phyloP scores from a whole-genome alignment of 2,888 invertebrate genomes.

The Dryobotodes eremita region DNA sequence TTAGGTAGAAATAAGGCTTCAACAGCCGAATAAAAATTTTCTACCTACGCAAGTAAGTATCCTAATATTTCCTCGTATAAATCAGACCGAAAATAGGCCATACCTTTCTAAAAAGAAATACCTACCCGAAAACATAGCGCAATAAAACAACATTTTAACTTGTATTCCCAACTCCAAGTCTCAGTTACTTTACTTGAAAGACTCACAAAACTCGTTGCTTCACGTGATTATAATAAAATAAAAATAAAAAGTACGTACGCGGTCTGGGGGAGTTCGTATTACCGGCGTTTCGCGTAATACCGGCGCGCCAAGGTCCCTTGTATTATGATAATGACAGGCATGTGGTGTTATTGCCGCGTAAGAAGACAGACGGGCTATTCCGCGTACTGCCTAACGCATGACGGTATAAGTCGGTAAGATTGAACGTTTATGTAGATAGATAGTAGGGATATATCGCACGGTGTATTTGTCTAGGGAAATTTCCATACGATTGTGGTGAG shows the following conservation, averaged over 20 bases:
- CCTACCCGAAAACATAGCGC: slow-evolving; percentile 10
- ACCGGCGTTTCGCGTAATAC: slow-evolving; percentile 45
- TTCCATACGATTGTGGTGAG: slow-evolving; percentile 40
- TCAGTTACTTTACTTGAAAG: slow-evolving; percentile 37
- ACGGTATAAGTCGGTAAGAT: slow-evolving; percentile 49
- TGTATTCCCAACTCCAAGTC: slow-evolving; percentile 33
- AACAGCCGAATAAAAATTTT: slow-evolving; percentile 25
- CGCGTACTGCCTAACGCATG: slow-evolving; percentile 36
- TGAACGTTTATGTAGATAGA: slow-evolving; percentile 63
- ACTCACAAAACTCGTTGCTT: slow-evolving; percentile 27
- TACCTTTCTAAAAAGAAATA: slow-evolving; percentile 14
- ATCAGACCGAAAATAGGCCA: slow-evolving; percentile 34
- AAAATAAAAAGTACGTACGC: slow-evolving; percentile 56
- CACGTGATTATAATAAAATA: slow-evolving; percentile 57
- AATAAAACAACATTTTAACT: slow-evolving; percentile 55
- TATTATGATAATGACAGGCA: slow-evolving; percentile 61
- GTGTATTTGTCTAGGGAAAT: slow-evolving; percentile 56
- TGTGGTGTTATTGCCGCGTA: slow-evolving; percentile 43
- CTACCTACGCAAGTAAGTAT: slow-evolving; percentile 15
- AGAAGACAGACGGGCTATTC: slow-evolving; percentile 39
- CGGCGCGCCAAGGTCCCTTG: slow-evolving; percentile 56
- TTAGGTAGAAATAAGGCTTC: slow-evolving; percentile 17
- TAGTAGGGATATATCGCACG: slow-evolving; percentile 27
- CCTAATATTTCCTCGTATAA: slow-evolving; percentile 45
- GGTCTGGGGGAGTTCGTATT: slow-evolving; percentile 45